phyloP scores from a whole-genome alignment of 2,888 invertebrate species.

The Acleris sparsana region DNA sequence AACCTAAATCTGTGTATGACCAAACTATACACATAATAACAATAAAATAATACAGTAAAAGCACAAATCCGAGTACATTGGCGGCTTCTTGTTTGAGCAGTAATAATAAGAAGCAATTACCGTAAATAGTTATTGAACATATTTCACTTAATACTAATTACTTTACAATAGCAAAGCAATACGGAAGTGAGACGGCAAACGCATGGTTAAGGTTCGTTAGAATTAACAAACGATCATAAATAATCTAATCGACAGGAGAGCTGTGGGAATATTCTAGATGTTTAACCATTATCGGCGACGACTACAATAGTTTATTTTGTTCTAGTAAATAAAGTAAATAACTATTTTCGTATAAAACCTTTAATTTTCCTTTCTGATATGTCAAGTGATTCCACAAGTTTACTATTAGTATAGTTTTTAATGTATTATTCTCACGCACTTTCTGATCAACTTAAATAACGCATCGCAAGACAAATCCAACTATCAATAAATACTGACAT shows the following conservation, averaged over 20 bases:
- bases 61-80: too few species aligned
- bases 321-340: not conserved
- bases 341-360: too few species aligned
- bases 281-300: conserved; percentile 56
- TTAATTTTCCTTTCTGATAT: too few species aligned
- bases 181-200: conserved; percentile 33
- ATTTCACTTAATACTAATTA: conserved; percentile 35
- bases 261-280: conserved; percentile 49
- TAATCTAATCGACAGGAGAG: conserved; percentile 61
- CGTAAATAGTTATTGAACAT: conserved; percentile 18
- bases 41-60: too few species aligned
- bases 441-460: too few species aligned
- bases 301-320: conserved; percentile 42
- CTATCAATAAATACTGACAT: too few species aligned
- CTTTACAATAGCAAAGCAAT: conserved; percentile 33
- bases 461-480: too few species aligned
- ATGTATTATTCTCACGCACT: too few species aligned
- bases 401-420: too few species aligned
- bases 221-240: conserved; percentile 57
- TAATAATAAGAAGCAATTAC: conserved; percentile 6
- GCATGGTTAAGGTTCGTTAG: conserved; percentile 33
- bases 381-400: too few species aligned
- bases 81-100: not conserved
- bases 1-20: too few species aligned
- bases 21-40: too few species aligned